These are phyloP conservation scores for Sebastes glaucus DNA, from an alignment of 2,797 vertebrate species.

Conservation along the genomic window DNA sequence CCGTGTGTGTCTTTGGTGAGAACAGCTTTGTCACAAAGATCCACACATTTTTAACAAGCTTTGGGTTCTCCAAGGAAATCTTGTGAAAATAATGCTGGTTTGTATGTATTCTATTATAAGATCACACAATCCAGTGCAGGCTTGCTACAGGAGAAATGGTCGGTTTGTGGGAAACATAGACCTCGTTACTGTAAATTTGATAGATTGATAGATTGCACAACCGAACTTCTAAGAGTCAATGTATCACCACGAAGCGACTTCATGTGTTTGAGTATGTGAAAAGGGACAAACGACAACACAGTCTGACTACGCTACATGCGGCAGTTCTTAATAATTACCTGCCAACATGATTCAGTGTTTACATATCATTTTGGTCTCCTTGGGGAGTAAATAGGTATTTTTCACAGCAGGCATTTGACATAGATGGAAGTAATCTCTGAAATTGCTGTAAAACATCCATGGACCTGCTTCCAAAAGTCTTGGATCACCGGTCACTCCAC, in stretches of 20 bases:
- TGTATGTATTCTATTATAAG: neutral
- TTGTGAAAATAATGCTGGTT: neutral
- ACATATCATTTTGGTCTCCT: neutral
- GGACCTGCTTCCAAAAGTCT: neutral
- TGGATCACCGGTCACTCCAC: neutral
- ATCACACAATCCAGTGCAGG: neutral
- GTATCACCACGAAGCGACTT: neutral
- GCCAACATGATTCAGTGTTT: slow-evolving; percentile 8
- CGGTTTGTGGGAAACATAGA: neutral
- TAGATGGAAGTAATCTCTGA: neutral
- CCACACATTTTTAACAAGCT: slow-evolving; percentile 23
- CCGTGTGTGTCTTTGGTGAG: slow-evolving; percentile 37
- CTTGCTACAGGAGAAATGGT: neutral
- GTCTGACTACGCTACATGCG: neutral
- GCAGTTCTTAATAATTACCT: neutral
- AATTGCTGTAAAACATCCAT: neutral
- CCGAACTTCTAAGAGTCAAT: neutral
- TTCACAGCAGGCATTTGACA: neutral
- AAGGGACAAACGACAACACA: neutral
- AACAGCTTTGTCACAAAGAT: slow-evolving; percentile 39
- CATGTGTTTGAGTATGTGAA: neutral
- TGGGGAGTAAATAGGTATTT: neutral
- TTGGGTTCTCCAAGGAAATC: slow-evolving; percentile 21
- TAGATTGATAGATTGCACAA: neutral
- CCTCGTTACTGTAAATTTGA: neutral